Percentiles rank a stretch among this genome's conserved stretches.
phyloP scores from a whole-genome alignment of 2,797 vertebrate genomes.

The Molothrus ater region DNA sequence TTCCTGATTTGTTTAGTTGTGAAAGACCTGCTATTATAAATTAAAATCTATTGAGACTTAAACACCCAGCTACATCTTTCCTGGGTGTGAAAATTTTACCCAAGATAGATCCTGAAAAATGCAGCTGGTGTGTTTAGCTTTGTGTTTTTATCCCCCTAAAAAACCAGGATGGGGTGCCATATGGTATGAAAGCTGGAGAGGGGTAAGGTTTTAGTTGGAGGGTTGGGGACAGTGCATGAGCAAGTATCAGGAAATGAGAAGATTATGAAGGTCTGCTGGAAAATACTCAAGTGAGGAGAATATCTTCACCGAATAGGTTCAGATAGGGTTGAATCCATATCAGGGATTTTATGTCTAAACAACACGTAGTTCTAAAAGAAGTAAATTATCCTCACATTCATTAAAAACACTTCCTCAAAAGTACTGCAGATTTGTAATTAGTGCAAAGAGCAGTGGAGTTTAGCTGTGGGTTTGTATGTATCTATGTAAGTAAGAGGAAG shows the following conservation, averaged over 20 bases:
- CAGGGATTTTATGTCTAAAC: not conserved
- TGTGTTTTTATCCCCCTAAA: not conserved
- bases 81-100: not conserved
- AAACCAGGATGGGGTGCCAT: not conserved
- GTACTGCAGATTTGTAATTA: not conserved
- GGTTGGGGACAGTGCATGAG: rapidly evolving
- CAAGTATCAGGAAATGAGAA: not conserved
- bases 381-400: not conserved
- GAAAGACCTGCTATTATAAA: not conserved
- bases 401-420: not conserved
- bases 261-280: not conserved
- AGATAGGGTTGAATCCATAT: not conserved
- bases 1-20: not conserved
- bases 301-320: not conserved
- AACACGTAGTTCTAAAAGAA: not conserved
- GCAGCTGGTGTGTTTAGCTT: not conserved
- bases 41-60: not conserved
- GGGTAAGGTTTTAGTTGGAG: not conserved
- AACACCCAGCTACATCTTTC: not conserved
- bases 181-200: not conserved
- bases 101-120: not conserved
- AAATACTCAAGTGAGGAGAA: not conserved
- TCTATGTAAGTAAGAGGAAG: not conserved
- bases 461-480: not conserved
- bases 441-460: not conserved